Evolutionary conservation across 2,113 vertebrate genomes (phyloP).

Genomic region (Halcyon senegalensis): DNA sequence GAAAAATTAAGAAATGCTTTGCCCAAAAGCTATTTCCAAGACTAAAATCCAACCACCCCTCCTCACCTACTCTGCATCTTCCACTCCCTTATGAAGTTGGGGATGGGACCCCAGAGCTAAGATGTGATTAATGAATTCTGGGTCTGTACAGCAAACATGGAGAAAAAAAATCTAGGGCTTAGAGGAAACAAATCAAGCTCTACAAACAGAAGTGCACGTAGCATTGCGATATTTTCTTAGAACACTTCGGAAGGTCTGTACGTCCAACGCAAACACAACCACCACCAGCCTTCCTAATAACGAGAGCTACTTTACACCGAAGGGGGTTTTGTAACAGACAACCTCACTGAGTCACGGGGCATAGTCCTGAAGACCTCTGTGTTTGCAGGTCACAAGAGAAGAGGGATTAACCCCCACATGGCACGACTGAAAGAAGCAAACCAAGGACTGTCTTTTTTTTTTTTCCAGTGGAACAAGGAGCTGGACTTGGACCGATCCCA

Average conservation of each 20-base stretch:
- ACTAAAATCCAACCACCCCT: background rate
- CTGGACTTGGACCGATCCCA: background rate
- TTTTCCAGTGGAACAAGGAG: background rate
- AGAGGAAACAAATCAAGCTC: slow-evolving; percentile 7
- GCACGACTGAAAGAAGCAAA: background rate
- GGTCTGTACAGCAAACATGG: background rate
- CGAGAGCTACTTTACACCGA: background rate
- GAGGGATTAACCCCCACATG: background rate
- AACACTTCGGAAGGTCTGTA: background rate
- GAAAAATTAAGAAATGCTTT: background rate
- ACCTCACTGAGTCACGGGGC: background rate
- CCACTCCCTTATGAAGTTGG: background rate
- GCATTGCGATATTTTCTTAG: background rate
- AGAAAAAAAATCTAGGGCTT: background rate
- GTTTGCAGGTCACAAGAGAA: background rate
- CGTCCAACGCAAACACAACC: background rate
- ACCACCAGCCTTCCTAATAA: background rate
- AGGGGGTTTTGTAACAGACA: background rate
- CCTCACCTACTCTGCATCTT: background rate
- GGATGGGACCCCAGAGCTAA: background rate
- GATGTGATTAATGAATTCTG: background rate
- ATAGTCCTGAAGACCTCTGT: background rate
- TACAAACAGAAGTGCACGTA: background rate
- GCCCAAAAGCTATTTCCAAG: background rate
- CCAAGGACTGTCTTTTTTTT: background rate